Conservation (phyloP, 2,888 invertebrate genomes). For the Rhopalosiphum nymphaeae region DNA sequence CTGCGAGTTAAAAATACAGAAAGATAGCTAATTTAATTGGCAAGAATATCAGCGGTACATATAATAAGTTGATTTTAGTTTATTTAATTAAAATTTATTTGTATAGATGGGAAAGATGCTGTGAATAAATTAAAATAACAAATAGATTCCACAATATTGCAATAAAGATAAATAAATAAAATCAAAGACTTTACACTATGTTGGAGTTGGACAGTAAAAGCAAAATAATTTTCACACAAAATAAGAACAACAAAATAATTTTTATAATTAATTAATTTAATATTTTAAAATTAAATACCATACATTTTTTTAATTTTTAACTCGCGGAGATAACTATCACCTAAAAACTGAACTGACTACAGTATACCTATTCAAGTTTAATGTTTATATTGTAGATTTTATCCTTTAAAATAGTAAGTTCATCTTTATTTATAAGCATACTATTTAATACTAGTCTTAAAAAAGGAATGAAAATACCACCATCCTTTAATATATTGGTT, state of each 20-base stretch:
- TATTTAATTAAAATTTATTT: constrained; percentile 1
- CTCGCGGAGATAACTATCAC: background rate
- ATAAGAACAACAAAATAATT: background rate
- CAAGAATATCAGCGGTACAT: constrained; percentile 6
- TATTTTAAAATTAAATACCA: background rate
- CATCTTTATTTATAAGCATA: background rate
- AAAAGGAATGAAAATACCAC: too few relatives aligned
- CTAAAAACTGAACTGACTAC: background rate
- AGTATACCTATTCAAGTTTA: background rate
- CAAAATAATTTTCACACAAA: background rate
- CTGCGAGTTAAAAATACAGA: constrained; percentile 25
- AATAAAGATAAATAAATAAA: background rate
- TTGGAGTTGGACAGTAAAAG: background rate
- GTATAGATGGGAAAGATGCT: background rate
- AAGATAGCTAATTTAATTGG: background rate
- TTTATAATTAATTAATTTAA: background rate
- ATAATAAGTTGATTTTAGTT: constrained; percentile 31
- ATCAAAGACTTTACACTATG: background rate
- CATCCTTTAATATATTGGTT: too few relatives aligned
- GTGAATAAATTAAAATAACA: constrained; percentile 18
- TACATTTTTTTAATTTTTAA: background rate
- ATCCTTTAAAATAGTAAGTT: background rate
- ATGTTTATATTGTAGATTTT: background rate
- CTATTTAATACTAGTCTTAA: background rate
- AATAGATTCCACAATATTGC: background rate